Conservation (phyloP, 2,797 vertebrate genomes). For the Sebastes nivosus region DNA sequence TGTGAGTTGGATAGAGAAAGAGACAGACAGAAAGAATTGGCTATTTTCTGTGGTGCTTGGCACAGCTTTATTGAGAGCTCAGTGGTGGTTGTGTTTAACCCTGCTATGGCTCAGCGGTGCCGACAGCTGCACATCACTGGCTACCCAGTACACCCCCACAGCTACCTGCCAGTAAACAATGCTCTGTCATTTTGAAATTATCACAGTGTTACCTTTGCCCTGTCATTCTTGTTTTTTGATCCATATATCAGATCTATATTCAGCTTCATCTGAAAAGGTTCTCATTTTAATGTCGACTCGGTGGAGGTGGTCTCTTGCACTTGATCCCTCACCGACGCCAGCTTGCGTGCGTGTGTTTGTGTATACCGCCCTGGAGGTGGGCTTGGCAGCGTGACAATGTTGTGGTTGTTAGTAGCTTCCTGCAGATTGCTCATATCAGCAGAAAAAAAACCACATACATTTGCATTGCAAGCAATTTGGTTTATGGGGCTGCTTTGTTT, state of each 20-base stretch:
- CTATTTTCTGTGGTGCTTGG: conserved; percentile 60
- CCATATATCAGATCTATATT: not conserved
- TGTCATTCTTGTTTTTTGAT: not conserved
- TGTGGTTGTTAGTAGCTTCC: conserved; percentile 36
- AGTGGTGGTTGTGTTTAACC: conserved; percentile 61
- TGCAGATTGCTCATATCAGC: conserved; percentile 26
- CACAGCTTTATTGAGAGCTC: conserved; percentile 53
- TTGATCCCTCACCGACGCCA: conserved; percentile 84
- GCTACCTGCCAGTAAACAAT: conserved; percentile 41
- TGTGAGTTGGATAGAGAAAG: conserved; percentile 12
- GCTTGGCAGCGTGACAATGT: conserved; percentile 34
- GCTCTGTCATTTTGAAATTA: conserved; percentile 29
- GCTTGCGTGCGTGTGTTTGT: conserved; percentile 51
- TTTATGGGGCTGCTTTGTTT: conserved; percentile 27
- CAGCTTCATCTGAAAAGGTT: not conserved
- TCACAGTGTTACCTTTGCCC: conserved; percentile 13
- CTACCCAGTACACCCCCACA: conserved; percentile 18
- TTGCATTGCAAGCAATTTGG: conserved; percentile 26
- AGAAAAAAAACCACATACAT: conserved; percentile 12
- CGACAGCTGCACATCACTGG: conserved; percentile 60
- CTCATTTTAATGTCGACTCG: conserved; percentile 51
- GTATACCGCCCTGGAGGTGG: conserved; percentile 23
- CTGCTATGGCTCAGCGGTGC: conserved; percentile 48
- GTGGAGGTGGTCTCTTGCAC: conserved; percentile 67
- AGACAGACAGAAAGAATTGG: conserved; percentile 48